These are phyloP conservation scores for Artemisiospiza belli DNA, from an alignment of 2,113 vertebrate species.

Conservation along the genomic window DNA sequence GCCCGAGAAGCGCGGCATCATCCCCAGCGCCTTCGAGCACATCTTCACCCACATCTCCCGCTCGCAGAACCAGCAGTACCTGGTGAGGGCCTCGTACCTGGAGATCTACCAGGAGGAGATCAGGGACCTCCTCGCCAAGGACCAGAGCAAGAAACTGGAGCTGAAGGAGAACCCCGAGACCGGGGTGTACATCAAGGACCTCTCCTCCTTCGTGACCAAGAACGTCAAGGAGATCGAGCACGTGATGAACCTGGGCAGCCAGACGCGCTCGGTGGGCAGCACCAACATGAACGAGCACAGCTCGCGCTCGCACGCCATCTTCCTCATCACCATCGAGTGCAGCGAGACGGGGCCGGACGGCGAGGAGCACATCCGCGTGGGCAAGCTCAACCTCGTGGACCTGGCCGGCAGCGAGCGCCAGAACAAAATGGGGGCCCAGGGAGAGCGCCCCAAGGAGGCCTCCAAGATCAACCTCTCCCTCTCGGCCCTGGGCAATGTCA, in stretches of 20 bases:
- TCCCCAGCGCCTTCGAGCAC: conserved; percentile 92
- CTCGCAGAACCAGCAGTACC: conserved; percentile 93
- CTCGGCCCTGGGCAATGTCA: conserved; percentile 93
- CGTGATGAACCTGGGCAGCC: conserved; percentile 93
- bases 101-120: conserved; percentile 99
- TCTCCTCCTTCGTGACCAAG: conserved; percentile 95
- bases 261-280: conserved; percentile 88
- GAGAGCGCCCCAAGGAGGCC: conserved; percentile 89
- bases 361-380: conserved; percentile 93
- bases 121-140: conserved; percentile 90
- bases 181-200: conserved; percentile 91
- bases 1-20: conserved; percentile 85
- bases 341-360: conserved; percentile 88
- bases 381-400: conserved; percentile 96
- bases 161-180: conserved; percentile 90
- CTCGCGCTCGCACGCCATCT: conserved; percentile 94
- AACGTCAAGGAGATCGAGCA: conserved; percentile 95
- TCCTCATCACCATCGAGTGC: conserved; percentile 92
- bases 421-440: conserved; percentile 83
- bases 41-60: conserved; percentile 96
- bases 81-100: conserved; percentile 96
- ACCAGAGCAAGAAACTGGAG: conserved; percentile 90
- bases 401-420: conserved; percentile 95
- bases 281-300: conserved; percentile 96
- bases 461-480: conserved; percentile 97